A percentile compares a stretch with the other conserved stretches of the same genome.
Conservation (phyloP, 2,113 vertebrate species). For the human region GRCh38 chr1:3481001-3481500, state of each 20-base stretch:
- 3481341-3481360: not conserved
- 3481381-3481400: not conserved
- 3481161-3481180: accelerated
- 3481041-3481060: not conserved
- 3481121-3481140: not conserved
- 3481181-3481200: accelerated
- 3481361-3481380: not conserved
- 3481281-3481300: not conserved
- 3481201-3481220: accelerated
- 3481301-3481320: accelerated
- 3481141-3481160: not conserved
- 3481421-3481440: too few species aligned
- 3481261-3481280: not conserved
- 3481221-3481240: not conserved
- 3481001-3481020: accelerated
- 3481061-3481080: accelerated
- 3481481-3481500: not conserved
- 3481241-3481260: accelerated
- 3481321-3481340: not conserved
- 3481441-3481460: too few species aligned
- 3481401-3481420: not conserved
- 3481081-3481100: slow-evolving; percentile 26
- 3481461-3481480: not conserved
- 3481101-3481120: not conserved
- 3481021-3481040: accelerated